These are phyloP conservation scores for Siderastrea siderea DNA, from an alignment of 92 coral and sea anemone genomes.

Conservation along the genomic window DNA sequence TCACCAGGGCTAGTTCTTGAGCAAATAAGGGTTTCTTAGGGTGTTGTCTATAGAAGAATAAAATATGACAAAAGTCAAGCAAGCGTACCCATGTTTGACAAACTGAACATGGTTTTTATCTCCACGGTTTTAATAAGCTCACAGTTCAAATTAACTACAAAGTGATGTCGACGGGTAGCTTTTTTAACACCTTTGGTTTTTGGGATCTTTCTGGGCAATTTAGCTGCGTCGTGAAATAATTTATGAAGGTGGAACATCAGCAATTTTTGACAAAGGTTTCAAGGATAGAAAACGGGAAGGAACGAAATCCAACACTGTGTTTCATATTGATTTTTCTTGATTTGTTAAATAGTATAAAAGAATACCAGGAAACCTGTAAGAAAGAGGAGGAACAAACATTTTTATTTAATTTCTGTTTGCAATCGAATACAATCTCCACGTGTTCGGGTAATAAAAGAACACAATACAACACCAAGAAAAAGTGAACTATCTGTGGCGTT, in stretches of 20 bases:
- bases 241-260: constrained; percentile 30
- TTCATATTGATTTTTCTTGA: not conserved
- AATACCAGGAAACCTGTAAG: constrained; percentile 11
- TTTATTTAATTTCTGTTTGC: constrained; percentile 23
- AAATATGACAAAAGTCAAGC: not conserved
- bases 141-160: constrained; percentile 30
- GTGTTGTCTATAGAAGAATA: constrained; percentile 14
- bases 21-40: constrained; percentile 31
- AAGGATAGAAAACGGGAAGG: not conserved
- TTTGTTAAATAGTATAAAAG: not conserved
- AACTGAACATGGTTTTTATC: constrained; percentile 23
- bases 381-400: constrained; percentile 32
- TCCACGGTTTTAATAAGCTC: constrained; percentile 29
- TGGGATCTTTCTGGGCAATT: constrained; percentile 38
- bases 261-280: not conserved
- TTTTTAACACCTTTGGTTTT: constrained; percentile 49
- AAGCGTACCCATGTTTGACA: constrained; percentile 8
- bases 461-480: constrained; percentile 28
- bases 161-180: constrained; percentile 38
- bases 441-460: constrained; percentile 16
- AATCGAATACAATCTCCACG: constrained; percentile 32
- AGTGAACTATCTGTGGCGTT: constrained; percentile 2
- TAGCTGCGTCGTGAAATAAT: constrained; percentile 33
- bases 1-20: not conserved
- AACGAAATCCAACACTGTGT: not conserved